Base-by-base conservation (phyloP, 2,888 invertebrate species). In the Cheilosia soror region DNA sequence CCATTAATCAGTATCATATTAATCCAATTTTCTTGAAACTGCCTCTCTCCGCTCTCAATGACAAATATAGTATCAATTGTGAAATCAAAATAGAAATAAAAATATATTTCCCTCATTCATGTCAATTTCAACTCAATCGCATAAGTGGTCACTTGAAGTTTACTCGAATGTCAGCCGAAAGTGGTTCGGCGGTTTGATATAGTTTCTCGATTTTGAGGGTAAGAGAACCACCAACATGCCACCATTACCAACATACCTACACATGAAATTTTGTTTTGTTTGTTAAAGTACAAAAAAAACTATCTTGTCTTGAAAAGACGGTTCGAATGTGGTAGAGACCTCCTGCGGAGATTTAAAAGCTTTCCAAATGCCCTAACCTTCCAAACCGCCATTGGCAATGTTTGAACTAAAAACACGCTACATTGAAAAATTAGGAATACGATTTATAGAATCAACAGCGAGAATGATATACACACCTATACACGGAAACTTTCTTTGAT, bases 1-100 rank as follows among this genome's bases (percentile, higher is more conserved):
- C 63, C 80, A 85, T 85, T 85, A 85, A 85, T 85, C 85, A 85
- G 47, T 65, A 79, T 75, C 68, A 79, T 68, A 69, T 78, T 83
- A 83, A 72, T 78, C 83, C 60, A 79, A 78, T 83, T 83, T 78
- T 47, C 49, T 60, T 53, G 31, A 37, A 62, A 51, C 47, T 40
- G 33, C 37, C 60, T 29, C 27, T 3, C 27, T n/a, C 37, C 29
- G 7, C 13, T 44, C n/a, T n/a, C 33, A 25, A 44, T 55, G 53
- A 55, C 62, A 53, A 62, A 47, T 53, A 11, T 37, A 37, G 37
- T 47, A 72, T 72, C 60, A 25, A 11, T 15, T 25, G 20, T 9
- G 20, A 47, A 47, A 47, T 47, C 13, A 6, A 6, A 15, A 40
- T 27, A 20, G 33, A 37, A 60, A 31, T 11, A 47, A 20, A 44